These are phyloP conservation scores for Spisula subtruncata DNA, from an alignment of 2,888 invertebrate species.

Conservation along the genomic window DNA sequence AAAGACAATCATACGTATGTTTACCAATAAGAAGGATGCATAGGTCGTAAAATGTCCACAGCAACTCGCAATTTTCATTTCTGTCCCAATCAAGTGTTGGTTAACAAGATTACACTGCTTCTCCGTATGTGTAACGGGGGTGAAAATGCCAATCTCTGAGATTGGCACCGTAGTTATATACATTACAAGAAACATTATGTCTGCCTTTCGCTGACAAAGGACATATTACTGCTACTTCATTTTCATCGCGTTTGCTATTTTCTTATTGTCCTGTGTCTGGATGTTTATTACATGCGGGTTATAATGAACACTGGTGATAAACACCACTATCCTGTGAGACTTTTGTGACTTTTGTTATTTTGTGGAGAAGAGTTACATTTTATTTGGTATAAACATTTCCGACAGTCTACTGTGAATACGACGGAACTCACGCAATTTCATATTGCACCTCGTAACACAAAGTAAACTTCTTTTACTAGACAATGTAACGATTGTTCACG, in stretches of 20 bases:
- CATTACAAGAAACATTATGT: neutral
- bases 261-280: neutral
- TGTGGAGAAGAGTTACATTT: neutral
- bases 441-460: neutral
- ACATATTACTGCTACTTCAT: neutral
- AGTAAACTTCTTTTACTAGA: neutral
- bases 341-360: neutral
- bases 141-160: neutral
- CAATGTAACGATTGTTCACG: too few species aligned
- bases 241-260: neutral
- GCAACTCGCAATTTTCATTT: neutral
- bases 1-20: too few species aligned
- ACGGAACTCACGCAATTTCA: neutral
- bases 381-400: neutral
- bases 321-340: neutral
- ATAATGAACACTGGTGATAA: too few species aligned
- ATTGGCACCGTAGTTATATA: neutral
- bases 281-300: conserved; percentile 6
- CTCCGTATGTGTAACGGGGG: neutral
- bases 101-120: neutral
- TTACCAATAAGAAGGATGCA: too few species aligned
- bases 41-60: too few species aligned
- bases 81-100: neutral
- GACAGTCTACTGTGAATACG: neutral
- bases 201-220: conserved; percentile 4